Base-by-base conservation (phyloP, 2,797 vertebrate genomes). In the Sphenopsis melanotis region DNA sequence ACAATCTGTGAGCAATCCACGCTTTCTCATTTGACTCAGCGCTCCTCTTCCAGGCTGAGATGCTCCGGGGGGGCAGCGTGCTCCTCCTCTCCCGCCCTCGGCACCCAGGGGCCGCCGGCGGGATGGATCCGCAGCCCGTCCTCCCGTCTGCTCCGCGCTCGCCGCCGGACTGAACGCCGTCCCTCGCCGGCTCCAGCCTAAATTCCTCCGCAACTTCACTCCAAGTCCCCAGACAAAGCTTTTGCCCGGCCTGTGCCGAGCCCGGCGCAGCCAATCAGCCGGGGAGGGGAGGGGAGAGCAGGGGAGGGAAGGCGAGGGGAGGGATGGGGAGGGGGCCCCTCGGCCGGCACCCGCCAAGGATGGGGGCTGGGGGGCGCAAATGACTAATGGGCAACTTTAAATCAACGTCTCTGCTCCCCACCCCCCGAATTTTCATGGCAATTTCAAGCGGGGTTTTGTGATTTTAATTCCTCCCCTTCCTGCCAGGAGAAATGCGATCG, bases 191-290 rank as follows among this genome's bases (percentile, higher is more conserved):
- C 98, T 98, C 98, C 97, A 83, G 97, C 95, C 97, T 97, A 87
- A 98, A 94, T 78, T 21, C 91, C 97, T n/a, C 96, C 82, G 97
- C 97, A 98, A 97, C 98, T 98, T 98, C 97, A 41, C 97, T 98
- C 83, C 83, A 97, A 98, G 97, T 98, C 46, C 64, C 47, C 98
- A 98, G 97, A 98, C 98, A 98, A 98, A 99, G 98, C 97, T 72
- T 97, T 96, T 60, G 39, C 47, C 59, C 97, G 98, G 98, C 98
- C 97, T 97, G 98, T 96, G 98, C 97, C 92, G 95, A 97, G 96
- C 83, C 72, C 97, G 91, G 96, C 85, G 97, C 98, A 98, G 98
- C 98, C 98, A 98, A 98, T 98, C 97, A 97, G 97, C 96, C 94
- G 32, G 42, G 42, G 55, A 75, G 32, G 11, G 21, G 15, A 53